Percentiles rank a stretch among this genome's conserved stretches.
Conservation (phyloP, 2,888 invertebrate species). For the Eupithecia subfuscata region DNA sequence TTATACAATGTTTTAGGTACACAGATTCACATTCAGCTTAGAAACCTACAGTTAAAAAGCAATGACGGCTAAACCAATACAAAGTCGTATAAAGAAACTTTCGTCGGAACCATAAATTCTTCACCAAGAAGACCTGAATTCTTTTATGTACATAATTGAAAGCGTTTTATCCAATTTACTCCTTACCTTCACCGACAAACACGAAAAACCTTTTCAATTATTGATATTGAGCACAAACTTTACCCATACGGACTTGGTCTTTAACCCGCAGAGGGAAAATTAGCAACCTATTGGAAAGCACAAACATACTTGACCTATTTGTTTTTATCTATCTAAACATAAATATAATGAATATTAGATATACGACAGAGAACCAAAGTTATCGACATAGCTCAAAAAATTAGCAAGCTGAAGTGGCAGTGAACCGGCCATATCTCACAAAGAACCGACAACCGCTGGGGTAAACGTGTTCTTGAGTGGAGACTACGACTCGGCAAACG, state of each 20-base stretch:
- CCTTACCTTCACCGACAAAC: slow-evolving; percentile 6
- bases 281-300: slow-evolving; percentile 12
- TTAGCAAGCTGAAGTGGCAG: too few relatives aligned
- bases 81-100: neutral
- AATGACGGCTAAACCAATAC: neutral
- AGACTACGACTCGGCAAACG: too few relatives aligned
- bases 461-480: too few relatives aligned
- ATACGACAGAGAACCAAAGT: too few relatives aligned
- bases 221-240: slow-evolving; percentile 28
- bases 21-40: neutral
- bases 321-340: too few relatives aligned
- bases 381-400: too few relatives aligned
- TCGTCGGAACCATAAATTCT: neutral
- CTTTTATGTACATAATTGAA: slow-evolving; percentile 13
- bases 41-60: neutral
- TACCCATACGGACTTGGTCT: slow-evolving; percentile 7
- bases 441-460: too few relatives aligned
- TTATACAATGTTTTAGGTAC: too few relatives aligned
- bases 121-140: slow-evolving; percentile 10
- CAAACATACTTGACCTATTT: neutral
- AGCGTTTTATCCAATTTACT: slow-evolving; percentile 22
- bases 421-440: too few relatives aligned
- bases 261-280: slow-evolving; percentile 1
- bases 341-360: too few relatives aligned
- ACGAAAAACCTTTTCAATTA: slow-evolving; percentile 29